phyloP scores from a whole-genome alignment of 2,888 invertebrate genomes.

The Tenthredo mesomela region DNA sequence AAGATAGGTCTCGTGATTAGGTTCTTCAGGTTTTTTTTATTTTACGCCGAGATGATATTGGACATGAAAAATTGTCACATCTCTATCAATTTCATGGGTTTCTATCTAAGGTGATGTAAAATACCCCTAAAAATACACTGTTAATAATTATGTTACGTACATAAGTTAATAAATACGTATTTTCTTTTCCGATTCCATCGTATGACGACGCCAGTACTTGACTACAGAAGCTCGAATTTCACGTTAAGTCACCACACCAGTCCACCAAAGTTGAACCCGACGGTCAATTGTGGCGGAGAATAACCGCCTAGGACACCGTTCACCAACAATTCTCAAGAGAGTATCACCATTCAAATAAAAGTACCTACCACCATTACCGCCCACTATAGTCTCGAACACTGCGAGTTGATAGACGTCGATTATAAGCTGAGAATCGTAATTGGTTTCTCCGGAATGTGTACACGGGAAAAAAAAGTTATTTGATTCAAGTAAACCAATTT shows the following conservation, averaged over 20 bases:
- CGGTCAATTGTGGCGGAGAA: not conserved
- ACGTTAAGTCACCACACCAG: conserved; percentile 45
- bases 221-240: conserved; percentile 53
- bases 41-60: not conserved
- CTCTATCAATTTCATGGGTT: not conserved
- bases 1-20: conserved; percentile 50
- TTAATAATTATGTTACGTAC: too few relatives aligned
- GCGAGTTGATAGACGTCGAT: conserved; percentile 67
- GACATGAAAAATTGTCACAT: too few relatives aligned
- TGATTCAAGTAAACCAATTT: too few relatives aligned
- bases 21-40: not conserved
- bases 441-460: conserved; percentile 54
- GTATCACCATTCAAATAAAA: conserved; percentile 58
- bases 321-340: conserved; percentile 57
- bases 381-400: conserved; percentile 64
- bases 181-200: not conserved
- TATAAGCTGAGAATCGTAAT: conserved; percentile 62
- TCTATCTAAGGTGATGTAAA: too few relatives aligned
- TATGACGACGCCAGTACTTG: not conserved
- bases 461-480: too few relatives aligned
- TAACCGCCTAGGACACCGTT: not conserved
- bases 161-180: too few relatives aligned
- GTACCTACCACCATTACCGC: conserved; percentile 67
- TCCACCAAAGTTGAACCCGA: conserved; percentile 5
- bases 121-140: too few relatives aligned